Conservation (phyloP, 37 sponge, comb jelly and placozoan species). For the Diacarnus erythraeanus region DNA sequence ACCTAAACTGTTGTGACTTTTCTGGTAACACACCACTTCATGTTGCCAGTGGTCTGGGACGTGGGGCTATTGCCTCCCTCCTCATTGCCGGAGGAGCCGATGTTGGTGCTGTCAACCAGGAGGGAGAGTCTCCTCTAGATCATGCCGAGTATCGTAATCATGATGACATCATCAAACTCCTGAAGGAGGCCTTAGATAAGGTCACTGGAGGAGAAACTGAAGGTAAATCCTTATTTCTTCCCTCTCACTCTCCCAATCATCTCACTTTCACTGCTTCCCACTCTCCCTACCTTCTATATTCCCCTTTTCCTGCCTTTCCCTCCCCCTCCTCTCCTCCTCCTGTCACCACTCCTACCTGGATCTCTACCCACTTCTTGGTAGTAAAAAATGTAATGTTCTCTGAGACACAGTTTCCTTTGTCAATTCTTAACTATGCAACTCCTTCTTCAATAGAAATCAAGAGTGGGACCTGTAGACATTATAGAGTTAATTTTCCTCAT, state of each 20-base stretch:
- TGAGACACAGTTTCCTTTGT: no score
- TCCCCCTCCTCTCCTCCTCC: no score
- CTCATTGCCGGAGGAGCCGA: slow-evolving; percentile 55
- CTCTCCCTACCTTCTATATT: neutral
- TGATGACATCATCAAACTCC: slow-evolving; percentile 40
- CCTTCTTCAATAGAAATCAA: no score
- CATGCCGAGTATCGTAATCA: slow-evolving; percentile 58
- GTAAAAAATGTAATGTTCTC: no score
- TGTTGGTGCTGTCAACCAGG: slow-evolving; percentile 40
- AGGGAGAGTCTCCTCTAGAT: slow-evolving; percentile 67
- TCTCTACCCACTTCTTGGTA: no score
- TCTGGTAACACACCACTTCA: slow-evolving; percentile 76
- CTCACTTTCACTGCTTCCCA: neutral
- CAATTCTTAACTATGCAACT: no score
- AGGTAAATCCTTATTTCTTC: slow-evolving; percentile 4
- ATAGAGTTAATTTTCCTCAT: no score
- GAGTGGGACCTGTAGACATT: no score
- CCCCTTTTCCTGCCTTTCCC: neutral
- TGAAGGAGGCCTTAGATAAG: slow-evolving; percentile 31
- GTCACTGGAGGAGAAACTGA: slow-evolving; percentile 15
- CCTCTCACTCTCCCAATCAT: neutral
- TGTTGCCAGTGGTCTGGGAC: slow-evolving; percentile 57
- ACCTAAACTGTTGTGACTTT: slow-evolving; percentile 58
- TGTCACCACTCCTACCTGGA: no score
- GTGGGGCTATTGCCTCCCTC: slow-evolving; percentile 15